Conservation (phyloP, 2,113 vertebrate genomes). For the Panthera tigris region DNA sequence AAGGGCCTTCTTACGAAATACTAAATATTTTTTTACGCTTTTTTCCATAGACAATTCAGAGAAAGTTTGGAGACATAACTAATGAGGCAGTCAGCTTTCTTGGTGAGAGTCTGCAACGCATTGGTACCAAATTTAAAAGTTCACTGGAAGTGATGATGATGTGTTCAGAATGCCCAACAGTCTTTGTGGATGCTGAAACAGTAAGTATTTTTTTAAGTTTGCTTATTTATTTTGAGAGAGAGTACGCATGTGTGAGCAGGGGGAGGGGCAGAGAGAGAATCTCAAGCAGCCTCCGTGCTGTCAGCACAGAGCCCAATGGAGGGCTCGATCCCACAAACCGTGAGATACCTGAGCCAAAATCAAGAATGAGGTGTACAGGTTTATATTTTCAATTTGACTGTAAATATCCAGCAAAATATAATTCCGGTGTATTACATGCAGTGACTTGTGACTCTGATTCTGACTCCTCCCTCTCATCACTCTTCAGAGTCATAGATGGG, state of each 20-base stretch:
- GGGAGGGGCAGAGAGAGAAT: no score
- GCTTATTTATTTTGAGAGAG: no score
- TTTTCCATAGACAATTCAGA: slow-evolving; percentile 91
- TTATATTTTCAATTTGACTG: slow-evolving; percentile 18
- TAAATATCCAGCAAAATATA: neutral
- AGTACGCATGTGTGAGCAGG: no score
- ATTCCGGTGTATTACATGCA: neutral
- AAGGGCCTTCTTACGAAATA: neutral
- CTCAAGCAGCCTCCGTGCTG: no score
- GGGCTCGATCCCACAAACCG: no score
- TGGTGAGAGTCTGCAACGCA: slow-evolving; percentile 92
- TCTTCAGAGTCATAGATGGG: neutral
- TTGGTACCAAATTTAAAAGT: slow-evolving; percentile 96
- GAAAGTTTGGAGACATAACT: slow-evolving; percentile 94
- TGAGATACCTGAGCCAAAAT: no score
- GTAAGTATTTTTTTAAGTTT: slow-evolving; percentile 83
- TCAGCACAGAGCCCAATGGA: no score
- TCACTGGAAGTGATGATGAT: slow-evolving; percentile 96
- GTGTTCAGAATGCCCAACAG: slow-evolving; percentile 95
- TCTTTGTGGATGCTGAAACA: slow-evolving; percentile 98
- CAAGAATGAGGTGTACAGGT: neutral
- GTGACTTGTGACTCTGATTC: neutral
- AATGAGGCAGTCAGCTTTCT: slow-evolving; percentile 93
- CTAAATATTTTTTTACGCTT: slow-evolving; percentile 19
- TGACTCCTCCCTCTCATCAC: neutral